These are phyloP conservation scores for Merops nubicus DNA, from an alignment of 2,113 vertebrate genomes.

Conservation along the genomic window DNA sequence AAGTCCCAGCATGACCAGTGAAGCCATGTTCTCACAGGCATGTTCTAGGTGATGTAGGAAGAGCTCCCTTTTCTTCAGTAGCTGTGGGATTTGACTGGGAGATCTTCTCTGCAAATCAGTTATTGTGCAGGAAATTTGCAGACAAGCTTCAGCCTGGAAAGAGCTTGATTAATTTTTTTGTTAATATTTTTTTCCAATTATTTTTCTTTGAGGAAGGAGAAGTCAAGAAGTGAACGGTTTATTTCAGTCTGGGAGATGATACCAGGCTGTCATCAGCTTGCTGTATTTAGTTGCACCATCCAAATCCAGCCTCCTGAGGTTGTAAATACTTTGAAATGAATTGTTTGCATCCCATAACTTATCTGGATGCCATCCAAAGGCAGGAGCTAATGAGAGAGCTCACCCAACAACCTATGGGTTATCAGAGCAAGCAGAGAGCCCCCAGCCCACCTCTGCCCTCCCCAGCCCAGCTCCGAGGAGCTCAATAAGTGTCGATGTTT, in stretches of 20 bases:
- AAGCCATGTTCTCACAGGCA: rapidly evolving
- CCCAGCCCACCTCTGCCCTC: neutral
- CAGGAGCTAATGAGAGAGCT: neutral
- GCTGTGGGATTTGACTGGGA: neutral
- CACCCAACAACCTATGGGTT: rapidly evolving
- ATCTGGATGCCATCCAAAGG: neutral
- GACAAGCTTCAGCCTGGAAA: neutral
- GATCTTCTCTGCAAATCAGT: neutral
- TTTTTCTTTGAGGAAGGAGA: neutral
- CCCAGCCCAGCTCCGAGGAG: neutral
- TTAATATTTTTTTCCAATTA: too few relatives aligned
- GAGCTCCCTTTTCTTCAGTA: neutral
- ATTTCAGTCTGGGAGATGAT: neutral
- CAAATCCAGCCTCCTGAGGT: neutral
- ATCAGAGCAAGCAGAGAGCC: neutral
- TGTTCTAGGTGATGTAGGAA: neutral
- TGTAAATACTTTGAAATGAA: neutral
- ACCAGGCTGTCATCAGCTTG: neutral
- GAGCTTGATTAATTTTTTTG: neutral
- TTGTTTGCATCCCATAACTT: neutral
- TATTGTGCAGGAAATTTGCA: neutral
- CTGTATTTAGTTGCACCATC: neutral
- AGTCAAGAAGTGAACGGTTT: neutral
- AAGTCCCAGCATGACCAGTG: rapidly evolving
- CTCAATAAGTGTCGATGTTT: neutral